Percentiles rank a stretch among this genome's conserved stretches.
Evolutionary conservation across 2,888 invertebrate genomes (phyloP).

Genomic region (Plebejus melissa): DNA sequence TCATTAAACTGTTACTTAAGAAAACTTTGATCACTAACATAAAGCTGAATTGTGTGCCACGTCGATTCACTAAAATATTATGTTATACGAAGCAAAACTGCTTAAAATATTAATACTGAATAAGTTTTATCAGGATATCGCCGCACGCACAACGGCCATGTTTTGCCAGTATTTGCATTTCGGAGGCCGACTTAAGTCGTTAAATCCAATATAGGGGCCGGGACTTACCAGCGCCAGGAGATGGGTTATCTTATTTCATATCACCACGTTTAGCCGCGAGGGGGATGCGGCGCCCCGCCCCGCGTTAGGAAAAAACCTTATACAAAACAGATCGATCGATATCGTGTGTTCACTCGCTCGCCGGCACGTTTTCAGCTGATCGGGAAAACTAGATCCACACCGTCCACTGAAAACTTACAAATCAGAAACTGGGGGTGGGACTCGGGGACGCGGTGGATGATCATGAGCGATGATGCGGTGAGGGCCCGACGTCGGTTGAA

Average conservation of each 20-base stretch:
- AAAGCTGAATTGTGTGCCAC: not conserved
- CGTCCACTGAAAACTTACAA: constrained; percentile 24
- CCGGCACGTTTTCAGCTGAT: constrained; percentile 48
- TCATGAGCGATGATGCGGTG: not conserved
- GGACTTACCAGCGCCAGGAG: constrained; percentile 44
- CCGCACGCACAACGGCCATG: constrained; percentile 25
- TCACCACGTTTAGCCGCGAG: constrained; percentile 39
- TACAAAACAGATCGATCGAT: constrained; percentile 74
- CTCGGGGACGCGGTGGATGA: not conserved
- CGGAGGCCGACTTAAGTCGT: not conserved
- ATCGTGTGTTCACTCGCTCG: constrained; percentile 50
- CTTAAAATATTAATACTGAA: not conserved
- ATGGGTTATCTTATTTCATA: constrained; percentile 36
- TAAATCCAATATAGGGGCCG: constrained; percentile 31
- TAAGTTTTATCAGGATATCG: not conserved
- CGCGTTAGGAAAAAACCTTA: constrained; percentile 58
- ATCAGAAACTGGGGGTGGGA: not conserved
- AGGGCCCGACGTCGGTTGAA: not conserved
- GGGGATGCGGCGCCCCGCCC: constrained; percentile 53
- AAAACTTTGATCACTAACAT: not conserved
- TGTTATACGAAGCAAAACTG: not conserved
- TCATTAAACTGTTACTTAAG: not conserved
- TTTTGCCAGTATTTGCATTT: not conserved
- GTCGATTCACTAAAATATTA: not conserved
- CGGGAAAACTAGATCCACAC: constrained; percentile 33